Base-by-base conservation (phyloP, 2,797 vertebrate genomes). In the Chrosomus eos region DNA sequence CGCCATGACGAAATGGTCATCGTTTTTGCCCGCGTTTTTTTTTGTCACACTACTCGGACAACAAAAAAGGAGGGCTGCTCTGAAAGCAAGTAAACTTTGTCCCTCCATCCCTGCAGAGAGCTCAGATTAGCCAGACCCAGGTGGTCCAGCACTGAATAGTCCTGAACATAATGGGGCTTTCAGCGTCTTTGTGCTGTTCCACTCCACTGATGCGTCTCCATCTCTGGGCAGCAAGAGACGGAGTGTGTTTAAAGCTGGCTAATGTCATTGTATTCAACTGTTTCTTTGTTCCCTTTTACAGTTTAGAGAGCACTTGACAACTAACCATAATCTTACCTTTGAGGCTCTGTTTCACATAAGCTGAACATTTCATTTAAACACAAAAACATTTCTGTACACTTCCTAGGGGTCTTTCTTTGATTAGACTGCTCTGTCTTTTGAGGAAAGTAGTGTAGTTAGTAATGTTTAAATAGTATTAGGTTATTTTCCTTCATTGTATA, bases 121-220 rank as follows among this genome's bases (percentile, higher is more conserved):
- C 40, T 68, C 21, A 43, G 76, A 87, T 88, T 78, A 78, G 74
- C 45, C 11, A 73, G 83, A 82, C 87, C 83, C 88, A 86, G 86
- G 88, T 88, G 87, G 85, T 88, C 88, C 72, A 33, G n/a, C 45
- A 26, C 45, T 83, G 80, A 89, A 84, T 68, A 75, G 80, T 21
- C 36, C 58, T 21, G 80, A 85, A 85, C 73, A 87, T 62, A 87
- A 86, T 82, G 53, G 67, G 16, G 26, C 79, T 85, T 78, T 87
- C 55, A 36, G 28, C 51, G 40, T 77, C 82, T 81, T 85, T 88
- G 84, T 83, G 82, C 62, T 10, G 72, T 70, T 77, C 53, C 53
- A 75, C 87, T 89, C 78, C 70, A 88, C 76, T 77, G 74, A 58
- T 82, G 73, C 68, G 9, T 33, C 81, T 68, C 73, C 71, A 71